Base-by-base conservation (phyloP, 2,113 vertebrate genomes). In the Macquaria australasica region DNA sequence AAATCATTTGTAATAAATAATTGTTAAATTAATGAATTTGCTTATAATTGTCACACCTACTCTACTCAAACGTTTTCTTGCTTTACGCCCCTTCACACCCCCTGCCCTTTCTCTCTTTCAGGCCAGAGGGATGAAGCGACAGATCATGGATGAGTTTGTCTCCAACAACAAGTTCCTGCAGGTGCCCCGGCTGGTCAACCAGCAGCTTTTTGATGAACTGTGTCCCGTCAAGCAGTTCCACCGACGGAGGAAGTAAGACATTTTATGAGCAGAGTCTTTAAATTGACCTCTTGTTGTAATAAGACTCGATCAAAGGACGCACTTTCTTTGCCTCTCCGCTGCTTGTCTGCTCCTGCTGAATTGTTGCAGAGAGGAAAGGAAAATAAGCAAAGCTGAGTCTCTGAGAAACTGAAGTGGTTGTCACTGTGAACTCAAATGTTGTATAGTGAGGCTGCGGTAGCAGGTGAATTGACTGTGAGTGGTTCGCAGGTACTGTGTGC, bases 221-320 rank as follows among this genome's bases (percentile, higher is more conserved):
- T 99, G 98, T 93, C 98, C 98, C 0, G 95, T 97, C 66, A 98
- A 98, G 83, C 97, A 98, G 86, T 97, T 98, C 82, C 98, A 99
- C 89, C 95, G 97, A 1, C 97, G 98, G 75, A 96, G 97, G 53
- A 99, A 99, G 98, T 99, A 96, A 95, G 97, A 79, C 18, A n/a
- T 75, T 77, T 79, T 56, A 53, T 59, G 34, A 62, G 18, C 41
- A 45, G 12, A 56, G 16, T 51, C 0, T 6, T 25, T 55, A 63
- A 60, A 58, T 41, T 23, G 2, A 28, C 12, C 53, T 8, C 4
- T 63, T 55, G 77, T 39, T 68, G 56, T n/a, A n/a, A 43, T 25
- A 41, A 21, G 3, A 41, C 20, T 64, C 25, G 10, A 51, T 55
- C 63, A 18, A 28, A 69, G 8, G 18, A 76, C 14, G 23, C 6